These are phyloP conservation scores for Vesta saturnalis DNA, from an alignment of 2,888 invertebrate genomes.

Conservation along the genomic window DNA sequence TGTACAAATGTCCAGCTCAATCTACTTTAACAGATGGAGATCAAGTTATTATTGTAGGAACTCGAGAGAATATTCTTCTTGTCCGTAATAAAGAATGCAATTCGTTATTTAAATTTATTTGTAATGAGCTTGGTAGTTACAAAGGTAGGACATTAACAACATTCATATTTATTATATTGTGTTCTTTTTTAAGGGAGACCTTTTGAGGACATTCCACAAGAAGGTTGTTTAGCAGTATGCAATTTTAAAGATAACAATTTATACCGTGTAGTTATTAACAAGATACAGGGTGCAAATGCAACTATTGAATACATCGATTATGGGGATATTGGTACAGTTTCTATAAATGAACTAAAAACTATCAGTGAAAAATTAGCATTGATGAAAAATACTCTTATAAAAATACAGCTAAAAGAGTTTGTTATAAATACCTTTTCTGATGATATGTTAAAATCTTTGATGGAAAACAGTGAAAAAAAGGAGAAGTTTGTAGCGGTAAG, in stretches of 20 bases:
- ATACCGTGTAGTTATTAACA: slow-evolving; percentile 47
- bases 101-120: slow-evolving; percentile 41
- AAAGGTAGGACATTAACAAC: slow-evolving; percentile 22
- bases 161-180: slow-evolving; percentile 9
- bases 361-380: slow-evolving; percentile 47
- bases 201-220: slow-evolving; percentile 41
- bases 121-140: slow-evolving; percentile 28
- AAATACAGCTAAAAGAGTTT: slow-evolving; percentile 42
- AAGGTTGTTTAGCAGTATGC: slow-evolving; percentile 50
- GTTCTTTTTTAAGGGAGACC: slow-evolving; percentile 42
- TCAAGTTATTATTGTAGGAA: slow-evolving; percentile 44
- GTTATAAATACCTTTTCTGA: slow-evolving; percentile 21
- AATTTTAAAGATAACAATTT: slow-evolving; percentile 42
- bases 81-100: slow-evolving; percentile 49
- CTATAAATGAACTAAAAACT: slow-evolving; percentile 46
- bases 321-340: slow-evolving; percentile 44
- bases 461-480: slow-evolving; percentile 9
- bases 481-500: slow-evolving; percentile 40
- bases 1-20: neutral
- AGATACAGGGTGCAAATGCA: slow-evolving; percentile 38
- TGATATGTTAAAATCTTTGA: slow-evolving; percentile 30
- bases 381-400: slow-evolving; percentile 40
- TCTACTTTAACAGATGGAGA: slow-evolving; percentile 27
- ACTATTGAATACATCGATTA: slow-evolving; percentile 51
- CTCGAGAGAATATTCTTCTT: slow-evolving; percentile 41